These are phyloP conservation scores for Athene cunicularia DNA, from an alignment of 2,113 vertebrate genomes.

Conservation along the genomic window DNA sequence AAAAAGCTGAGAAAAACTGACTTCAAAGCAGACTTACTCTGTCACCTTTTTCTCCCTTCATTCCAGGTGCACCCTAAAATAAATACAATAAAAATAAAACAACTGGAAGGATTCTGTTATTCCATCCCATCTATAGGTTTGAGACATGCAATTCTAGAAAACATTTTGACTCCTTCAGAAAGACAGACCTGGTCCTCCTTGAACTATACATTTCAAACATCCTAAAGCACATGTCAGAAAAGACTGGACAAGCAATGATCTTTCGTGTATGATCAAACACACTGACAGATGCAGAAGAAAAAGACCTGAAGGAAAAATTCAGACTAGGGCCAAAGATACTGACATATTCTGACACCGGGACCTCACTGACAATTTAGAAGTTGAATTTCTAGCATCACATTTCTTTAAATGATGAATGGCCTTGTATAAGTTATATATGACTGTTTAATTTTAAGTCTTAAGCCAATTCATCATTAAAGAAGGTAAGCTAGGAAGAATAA, in stretches of 20 bases:
- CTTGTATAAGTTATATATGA: neutral
- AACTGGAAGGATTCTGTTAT: neutral
- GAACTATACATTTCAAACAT: neutral
- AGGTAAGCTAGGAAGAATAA: neutral
- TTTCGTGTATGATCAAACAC: neutral
- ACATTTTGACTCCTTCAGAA: neutral
- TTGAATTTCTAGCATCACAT: neutral
- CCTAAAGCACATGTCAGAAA: neutral
- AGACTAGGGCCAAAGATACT: neutral
- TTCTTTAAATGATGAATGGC: neutral
- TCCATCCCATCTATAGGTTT: neutral
- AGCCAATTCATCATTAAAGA: neutral
- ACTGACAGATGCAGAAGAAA: neutral
- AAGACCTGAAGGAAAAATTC: neutral
- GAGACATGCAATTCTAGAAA: neutral
- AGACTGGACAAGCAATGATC: neutral
- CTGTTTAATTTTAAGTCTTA: neutral
- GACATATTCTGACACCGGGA: neutral
- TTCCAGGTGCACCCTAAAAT: constrained; percentile 83
- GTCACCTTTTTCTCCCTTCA: constrained; percentile 96
- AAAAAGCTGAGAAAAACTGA: neutral
- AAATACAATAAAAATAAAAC: constrained; percentile 35
- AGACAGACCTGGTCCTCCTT: neutral
- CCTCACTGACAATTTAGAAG: neutral
- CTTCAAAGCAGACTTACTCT: constrained; percentile 84